phyloP scores from a whole-genome alignment of 2,888 invertebrate species.

The Pycnomerus fuliginosus region DNA sequence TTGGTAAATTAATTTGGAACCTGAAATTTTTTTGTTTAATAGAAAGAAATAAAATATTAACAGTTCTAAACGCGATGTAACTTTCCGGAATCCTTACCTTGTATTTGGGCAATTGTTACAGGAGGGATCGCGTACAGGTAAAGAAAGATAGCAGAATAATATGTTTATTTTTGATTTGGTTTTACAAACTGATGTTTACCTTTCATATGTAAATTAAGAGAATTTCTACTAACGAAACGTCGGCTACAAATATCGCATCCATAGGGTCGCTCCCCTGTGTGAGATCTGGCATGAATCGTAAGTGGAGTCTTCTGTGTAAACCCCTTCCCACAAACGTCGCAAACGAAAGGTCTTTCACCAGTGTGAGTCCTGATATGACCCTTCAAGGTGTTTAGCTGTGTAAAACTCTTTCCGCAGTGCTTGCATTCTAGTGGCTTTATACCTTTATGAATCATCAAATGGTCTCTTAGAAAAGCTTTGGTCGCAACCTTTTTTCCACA shows the following conservation, averaged over 20 bases:
- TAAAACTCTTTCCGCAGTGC: constrained; percentile 49
- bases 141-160: too few species aligned
- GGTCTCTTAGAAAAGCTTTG: constrained; percentile 40
- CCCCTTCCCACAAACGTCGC: constrained; percentile 40
- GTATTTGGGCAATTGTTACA: too few species aligned
- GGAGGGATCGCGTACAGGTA: too few species aligned
- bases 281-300: constrained; percentile 41
- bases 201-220: constrained; percentile 2
- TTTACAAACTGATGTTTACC: constrained; percentile 4
- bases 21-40: not conserved
- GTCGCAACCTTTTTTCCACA: constrained; percentile 35
- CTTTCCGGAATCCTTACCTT: too few species aligned
- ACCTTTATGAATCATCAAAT: constrained; percentile 50
- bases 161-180: too few species aligned
- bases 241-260: constrained; percentile 36
- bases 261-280: constrained; percentile 43
- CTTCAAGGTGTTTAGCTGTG: constrained; percentile 45
- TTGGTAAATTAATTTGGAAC: not conserved
- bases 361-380: constrained; percentile 50
- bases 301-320: constrained; percentile 44
- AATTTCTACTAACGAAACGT: not conserved
- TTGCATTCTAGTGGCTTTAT: constrained; percentile 44
- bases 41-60: not conserved
- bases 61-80: too few species aligned
- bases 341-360: constrained; percentile 46